Percentiles rank a stretch among this genome's conserved stretches.
These are phyloP conservation scores for Mythimna loreyi DNA, from an alignment of 2,888 invertebrate species.

Conservation along the genomic window DNA sequence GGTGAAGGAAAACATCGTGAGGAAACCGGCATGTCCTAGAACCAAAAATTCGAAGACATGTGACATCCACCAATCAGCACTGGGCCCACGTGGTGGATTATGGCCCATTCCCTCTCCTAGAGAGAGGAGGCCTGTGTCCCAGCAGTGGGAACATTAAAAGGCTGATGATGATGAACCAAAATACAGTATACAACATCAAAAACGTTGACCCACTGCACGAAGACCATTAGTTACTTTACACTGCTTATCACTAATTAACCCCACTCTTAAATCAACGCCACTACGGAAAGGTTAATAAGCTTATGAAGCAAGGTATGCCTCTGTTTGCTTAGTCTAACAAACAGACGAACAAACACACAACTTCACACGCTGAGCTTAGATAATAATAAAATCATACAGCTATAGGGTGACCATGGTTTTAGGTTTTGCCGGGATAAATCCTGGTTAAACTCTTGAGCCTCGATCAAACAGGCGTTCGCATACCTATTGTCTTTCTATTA, in stretches of 20 bases:
- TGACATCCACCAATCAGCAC: too few species aligned
- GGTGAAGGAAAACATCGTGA: too few species aligned
- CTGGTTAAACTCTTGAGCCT: too few species aligned
- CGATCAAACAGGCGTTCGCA: too few species aligned
- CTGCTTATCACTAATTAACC: not conserved
- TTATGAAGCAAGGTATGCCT: conserved; percentile 42
- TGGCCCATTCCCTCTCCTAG: too few species aligned
- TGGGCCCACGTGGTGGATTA: too few species aligned
- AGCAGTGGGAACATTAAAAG: too few species aligned
- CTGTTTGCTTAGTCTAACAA: conserved; percentile 29
- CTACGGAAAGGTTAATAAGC: conserved; percentile 24
- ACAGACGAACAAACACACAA: conserved; percentile 27
- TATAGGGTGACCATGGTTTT: conserved; percentile 15
- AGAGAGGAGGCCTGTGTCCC: too few species aligned
- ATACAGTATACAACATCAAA: not conserved
- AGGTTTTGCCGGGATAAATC: not conserved
- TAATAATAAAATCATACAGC: conserved; percentile 54
- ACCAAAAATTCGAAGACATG: too few species aligned
- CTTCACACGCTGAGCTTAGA: conserved; percentile 40
- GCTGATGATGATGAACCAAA: too few species aligned
- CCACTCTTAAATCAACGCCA: not conserved
- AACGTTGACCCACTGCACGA: not conserved
- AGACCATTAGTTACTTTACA: not conserved
- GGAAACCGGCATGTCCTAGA: too few species aligned
- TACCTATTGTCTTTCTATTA: too few species aligned